Evolutionary conservation across 1,140 invertebrate genomes (phyloP), one percentile per base, ranked within the genome.

Genomic region (Gonatopus flavifemur): DNA sequence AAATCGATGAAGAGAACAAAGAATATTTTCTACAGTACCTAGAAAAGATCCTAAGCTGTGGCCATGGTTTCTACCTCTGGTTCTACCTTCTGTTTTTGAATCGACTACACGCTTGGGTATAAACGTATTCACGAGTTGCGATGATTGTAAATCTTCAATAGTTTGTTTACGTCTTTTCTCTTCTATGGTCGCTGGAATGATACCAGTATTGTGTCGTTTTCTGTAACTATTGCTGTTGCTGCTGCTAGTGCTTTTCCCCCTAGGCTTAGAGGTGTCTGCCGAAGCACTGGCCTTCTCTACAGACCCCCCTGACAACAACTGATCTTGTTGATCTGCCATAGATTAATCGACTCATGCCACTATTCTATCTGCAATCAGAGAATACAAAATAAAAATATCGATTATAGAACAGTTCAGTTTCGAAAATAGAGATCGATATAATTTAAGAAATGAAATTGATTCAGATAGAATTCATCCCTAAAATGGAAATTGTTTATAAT

Each of bases 251-350:
- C 67, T 64, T 60, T 77, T 76, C 64, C 68, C 73, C 62, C 72
- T 67, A 46, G 59, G 47, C 45, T 78, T 77, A 74, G 76, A 77
- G 75, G 74, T 69, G 66, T 75, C 74, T 72, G 76, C 67, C 72
- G 73, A 77, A 78, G 75, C 73, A 74, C 69, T 76, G 65, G 74
- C 67, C 75, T 76, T 77, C 75, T 77, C 74, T 74, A 77, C 76
- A 77, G 75, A 77, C 76, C 76, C 76, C 76, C 76, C 76, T 69
- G 75, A 76, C 69, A 62, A 78, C 70, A 61, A 77, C 67, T 77
- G 76, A 78, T 77, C 76, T 78, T 78, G 76, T 78, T 77, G 75
- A 78, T 78, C 76, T 78, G 76, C 76, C 76, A 77, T 78, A 78
- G 76, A 77, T 78, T 77, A 78, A 78, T 76, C 74, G 75, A 78